Evolutionary conservation across 2,888 invertebrate species (phyloP), one percentile per base, ranked within the genome.

Genomic region (Parascotia fuliginaria): DNA sequence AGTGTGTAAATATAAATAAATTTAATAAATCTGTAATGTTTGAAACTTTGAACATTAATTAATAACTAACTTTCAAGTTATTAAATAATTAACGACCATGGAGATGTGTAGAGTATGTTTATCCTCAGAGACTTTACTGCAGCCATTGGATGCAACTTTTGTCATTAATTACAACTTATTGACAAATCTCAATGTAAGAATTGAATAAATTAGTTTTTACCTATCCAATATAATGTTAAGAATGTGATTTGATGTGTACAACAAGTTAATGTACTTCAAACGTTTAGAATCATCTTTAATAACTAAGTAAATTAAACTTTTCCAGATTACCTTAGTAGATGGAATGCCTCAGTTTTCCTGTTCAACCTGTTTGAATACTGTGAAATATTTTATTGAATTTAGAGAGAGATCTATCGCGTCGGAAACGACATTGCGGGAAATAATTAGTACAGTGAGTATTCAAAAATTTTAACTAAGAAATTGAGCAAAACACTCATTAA

Each of bases 101-200:
- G 72, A 75, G 14, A 70, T 79, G 54, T 89, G 89, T 63, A 77
- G 87, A 63, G 81, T 81, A 14, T 89, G 89, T 70, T 61, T 87
- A 51, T 43, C 71, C 45, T 67, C 71, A 15, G 75, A 70, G 36
- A 63, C 52, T 36, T 54, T 58, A 14, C 58, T 85, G 60, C 50
- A 69, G 34, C 60, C 59, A 13, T 47, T 87, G 28, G 71, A 84
- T 59, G 77, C 79, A 52, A 49, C 41, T 42, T 77, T 77, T 42
- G 52, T 83, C 22, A 50, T 7, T 9, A 76, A 74, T 37, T 89
- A 80, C 58, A 87, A 86, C 56, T 55, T 81, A 37, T 62, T 89
- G 7, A 88, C 88, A n/a, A 74, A 75, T 66, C 62, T 89, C 31
- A 69, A 77, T 52, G 88, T 88, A 71, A 80, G 81, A 12, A 5